phyloP scores from a whole-genome alignment of 2,888 invertebrate genomes.

The Deilephila elpenor region DNA sequence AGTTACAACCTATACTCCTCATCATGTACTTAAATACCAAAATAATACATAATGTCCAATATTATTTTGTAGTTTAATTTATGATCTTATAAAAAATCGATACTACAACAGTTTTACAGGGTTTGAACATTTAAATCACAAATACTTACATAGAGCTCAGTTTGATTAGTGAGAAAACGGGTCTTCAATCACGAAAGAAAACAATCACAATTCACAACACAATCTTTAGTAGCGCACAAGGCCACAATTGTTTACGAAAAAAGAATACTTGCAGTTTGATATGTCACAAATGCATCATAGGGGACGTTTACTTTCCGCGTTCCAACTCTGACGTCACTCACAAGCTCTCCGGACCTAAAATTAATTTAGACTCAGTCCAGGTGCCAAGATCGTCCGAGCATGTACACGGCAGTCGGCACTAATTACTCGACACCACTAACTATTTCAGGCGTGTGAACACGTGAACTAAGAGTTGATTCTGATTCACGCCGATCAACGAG shows the following conservation, averaged over 20 bases:
- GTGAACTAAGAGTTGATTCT: conserved; percentile 71
- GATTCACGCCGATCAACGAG: conserved; percentile 69
- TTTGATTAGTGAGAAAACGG: background rate
- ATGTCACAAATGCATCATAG: conserved; percentile 8
- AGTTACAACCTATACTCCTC: background rate
- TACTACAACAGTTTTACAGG: too few species aligned
- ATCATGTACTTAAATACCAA: background rate
- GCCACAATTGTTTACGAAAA: conserved; percentile 46
- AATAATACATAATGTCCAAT: conserved; percentile 4
- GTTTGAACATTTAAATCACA: background rate
- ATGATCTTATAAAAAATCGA: background rate
- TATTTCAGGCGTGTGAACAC: conserved; percentile 72
- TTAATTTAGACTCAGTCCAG: conserved; percentile 44
- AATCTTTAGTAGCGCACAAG: conserved; percentile 37
- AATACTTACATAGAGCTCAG: background rate
- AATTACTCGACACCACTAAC: conserved; percentile 70
- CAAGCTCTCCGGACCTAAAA: conserved; percentile 46
- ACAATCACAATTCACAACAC: conserved; percentile 30
- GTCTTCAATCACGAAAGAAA: background rate
- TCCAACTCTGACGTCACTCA: conserved; percentile 30
- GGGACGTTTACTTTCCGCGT: conserved; percentile 35
- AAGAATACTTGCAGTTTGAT: conserved; percentile 29
- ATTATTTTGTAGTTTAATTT: conserved; percentile 21
- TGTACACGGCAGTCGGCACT: conserved; percentile 63
- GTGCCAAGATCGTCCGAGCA: conserved; percentile 64